phyloP scores from a whole-genome alignment of 2,888 invertebrate species.

The Eilema griseolum region DNA sequence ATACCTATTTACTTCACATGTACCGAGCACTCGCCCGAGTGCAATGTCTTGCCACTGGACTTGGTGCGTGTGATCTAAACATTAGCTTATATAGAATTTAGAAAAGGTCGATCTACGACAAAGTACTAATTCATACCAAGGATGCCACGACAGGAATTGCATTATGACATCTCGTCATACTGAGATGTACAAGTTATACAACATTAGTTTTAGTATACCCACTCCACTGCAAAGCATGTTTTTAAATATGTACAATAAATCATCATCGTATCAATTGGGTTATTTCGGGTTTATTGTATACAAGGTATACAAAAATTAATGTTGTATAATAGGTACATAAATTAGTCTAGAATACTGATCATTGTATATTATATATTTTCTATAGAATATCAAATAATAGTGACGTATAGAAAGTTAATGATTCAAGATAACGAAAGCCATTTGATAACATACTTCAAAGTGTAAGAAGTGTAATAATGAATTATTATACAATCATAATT shows the following conservation, averaged over 20 bases:
- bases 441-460: conserved; percentile 9
- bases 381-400: conserved; percentile 22
- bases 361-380: conserved; percentile 38
- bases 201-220: conserved; percentile 4
- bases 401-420: conserved; percentile 8
- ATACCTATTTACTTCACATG: too few relatives aligned
- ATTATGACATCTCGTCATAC: neutral
- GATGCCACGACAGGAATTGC: neutral
- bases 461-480: conserved; percentile 5
- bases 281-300: neutral
- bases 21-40: too few relatives aligned
- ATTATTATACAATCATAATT: neutral
- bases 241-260: too few relatives aligned
- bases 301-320: neutral
- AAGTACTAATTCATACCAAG: neutral
- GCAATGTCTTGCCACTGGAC: too few relatives aligned
- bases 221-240: too few relatives aligned
- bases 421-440: conserved; percentile 7
- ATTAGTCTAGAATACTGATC: conserved; percentile 51
- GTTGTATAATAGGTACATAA: conserved; percentile 34
- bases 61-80: too few relatives aligned
- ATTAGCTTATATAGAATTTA: neutral
- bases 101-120: neutral
- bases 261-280: too few relatives aligned
- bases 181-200: conserved; percentile 24